Percentiles rank a stretch among this genome's conserved stretches.
Conservation (phyloP, 2,797 vertebrate genomes). For the Molothrus aeneus region DNA sequence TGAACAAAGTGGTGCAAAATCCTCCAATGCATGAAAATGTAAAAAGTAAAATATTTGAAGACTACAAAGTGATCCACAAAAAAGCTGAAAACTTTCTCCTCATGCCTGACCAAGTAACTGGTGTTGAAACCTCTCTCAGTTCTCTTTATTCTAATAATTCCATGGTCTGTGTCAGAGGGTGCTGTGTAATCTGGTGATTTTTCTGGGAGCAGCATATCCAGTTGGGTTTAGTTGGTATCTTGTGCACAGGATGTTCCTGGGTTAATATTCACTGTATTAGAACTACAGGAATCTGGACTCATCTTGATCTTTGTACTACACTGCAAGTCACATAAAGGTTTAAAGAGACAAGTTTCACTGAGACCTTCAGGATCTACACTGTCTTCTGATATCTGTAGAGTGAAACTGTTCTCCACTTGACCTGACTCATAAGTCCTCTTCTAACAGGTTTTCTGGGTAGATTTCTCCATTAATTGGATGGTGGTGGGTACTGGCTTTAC, state of each 20-base stretch:
- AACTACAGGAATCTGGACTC: background rate
- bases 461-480: background rate
- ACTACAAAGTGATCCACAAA: background rate
- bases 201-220: background rate
- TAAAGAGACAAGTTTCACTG: background rate
- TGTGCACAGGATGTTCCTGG: background rate
- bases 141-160: background rate
- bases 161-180: background rate
- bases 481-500: background rate
- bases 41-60: background rate
- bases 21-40: background rate
- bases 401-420: background rate
- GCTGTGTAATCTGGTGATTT: background rate
- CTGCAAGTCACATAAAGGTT: background rate
- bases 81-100: background rate
- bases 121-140: background rate
- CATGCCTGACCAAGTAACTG: background rate
- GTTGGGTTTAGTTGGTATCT: background rate
- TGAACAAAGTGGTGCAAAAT: background rate
- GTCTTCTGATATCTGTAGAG: background rate
- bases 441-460: background rate
- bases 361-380: background rate
- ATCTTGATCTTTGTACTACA: background rate
- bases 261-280: background rate
- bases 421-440: background rate